These are phyloP conservation scores for Microcebus murinus DNA, from an alignment of 2,113 vertebrate species.

Conservation along the genomic window DNA sequence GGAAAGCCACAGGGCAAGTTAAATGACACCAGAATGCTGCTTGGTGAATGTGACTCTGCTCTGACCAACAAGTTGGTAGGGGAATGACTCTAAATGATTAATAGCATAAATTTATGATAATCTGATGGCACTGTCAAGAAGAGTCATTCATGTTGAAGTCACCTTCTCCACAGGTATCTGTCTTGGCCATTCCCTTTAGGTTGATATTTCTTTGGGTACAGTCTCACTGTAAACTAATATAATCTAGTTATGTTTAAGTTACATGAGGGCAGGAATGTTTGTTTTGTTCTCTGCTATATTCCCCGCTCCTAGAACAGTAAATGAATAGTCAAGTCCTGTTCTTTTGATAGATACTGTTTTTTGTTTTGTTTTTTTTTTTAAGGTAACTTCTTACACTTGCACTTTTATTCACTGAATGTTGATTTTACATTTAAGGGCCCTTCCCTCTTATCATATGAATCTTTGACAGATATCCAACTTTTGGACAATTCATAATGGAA, in stretches of 20 bases:
- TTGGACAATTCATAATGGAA: background rate
- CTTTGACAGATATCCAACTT: background rate
- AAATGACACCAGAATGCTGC: background rate
- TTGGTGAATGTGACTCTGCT: background rate
- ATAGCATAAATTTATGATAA: background rate
- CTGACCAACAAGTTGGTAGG: background rate
- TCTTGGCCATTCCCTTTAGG: background rate
- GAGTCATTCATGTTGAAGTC: background rate
- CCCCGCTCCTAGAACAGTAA: background rate
- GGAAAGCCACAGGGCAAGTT: background rate
- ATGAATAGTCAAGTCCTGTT: background rate
- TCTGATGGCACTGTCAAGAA: background rate
- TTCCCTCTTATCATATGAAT: background rate
- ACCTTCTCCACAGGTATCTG: background rate
- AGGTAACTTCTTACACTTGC: background rate
- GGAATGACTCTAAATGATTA: background rate
- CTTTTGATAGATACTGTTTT: background rate
- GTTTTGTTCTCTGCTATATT: background rate
- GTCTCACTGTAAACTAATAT: background rate
- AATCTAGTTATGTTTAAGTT: background rate
- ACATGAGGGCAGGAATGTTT: background rate
- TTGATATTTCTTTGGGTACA: background rate
- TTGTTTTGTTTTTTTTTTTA: background rate
- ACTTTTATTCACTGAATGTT: background rate
- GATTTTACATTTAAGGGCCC: background rate